Evolutionary conservation across 64 coral and sea anemone genomes (phyloP).

Genomic region (Anthopleura sola): DNA sequence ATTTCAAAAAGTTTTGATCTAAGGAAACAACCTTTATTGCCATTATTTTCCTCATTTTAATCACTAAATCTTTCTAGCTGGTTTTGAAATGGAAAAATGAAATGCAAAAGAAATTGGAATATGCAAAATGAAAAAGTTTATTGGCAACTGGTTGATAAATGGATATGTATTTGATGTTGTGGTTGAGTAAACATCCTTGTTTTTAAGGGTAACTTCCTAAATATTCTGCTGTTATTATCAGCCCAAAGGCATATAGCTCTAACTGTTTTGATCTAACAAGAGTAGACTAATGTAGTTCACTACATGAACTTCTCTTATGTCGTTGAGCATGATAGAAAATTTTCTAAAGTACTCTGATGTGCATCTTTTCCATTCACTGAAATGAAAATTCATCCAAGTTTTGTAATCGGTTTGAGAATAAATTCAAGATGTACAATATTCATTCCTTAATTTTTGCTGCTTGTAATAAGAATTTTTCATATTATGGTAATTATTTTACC

Average conservation of each 20-base stretch:
- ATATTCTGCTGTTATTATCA: not conserved
- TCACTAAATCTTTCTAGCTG: not conserved
- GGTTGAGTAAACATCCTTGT: not conserved
- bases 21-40: not conserved
- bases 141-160: not conserved
- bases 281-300: no score
- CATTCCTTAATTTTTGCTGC: no score
- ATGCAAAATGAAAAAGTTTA: not conserved
- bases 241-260: not conserved
- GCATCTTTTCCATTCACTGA: no score
- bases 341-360: no score
- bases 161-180: not conserved
- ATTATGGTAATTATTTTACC: no score
- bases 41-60: not conserved
- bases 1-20: not conserved
- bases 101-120: not conserved
- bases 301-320: no score
- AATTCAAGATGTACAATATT: no score
- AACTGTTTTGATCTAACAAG: not conserved
- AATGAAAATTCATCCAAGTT: no score
- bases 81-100: not conserved
- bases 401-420: no score
- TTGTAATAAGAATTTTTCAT: no score
- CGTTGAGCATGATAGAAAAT: no score
- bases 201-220: not conserved